These are phyloP conservation scores for Dicyrtomina minuta DNA, from an alignment of 2,888 invertebrate species.

Conservation along the genomic window DNA sequence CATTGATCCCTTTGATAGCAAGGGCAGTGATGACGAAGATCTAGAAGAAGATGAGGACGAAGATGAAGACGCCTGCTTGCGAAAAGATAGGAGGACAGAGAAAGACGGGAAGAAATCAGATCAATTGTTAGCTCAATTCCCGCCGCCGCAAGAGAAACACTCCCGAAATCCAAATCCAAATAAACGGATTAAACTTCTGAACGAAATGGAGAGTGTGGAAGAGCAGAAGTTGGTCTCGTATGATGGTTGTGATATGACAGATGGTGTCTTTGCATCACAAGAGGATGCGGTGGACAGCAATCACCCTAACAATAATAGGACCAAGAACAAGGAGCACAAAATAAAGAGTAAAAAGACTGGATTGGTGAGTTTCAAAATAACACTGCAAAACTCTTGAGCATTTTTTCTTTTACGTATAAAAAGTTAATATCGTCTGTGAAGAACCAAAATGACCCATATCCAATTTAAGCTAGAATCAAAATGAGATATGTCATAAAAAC, in stretches of 20 bases:
- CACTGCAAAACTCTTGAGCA: background rate
- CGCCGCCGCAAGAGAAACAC: too few relatives aligned
- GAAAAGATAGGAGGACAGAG: constrained; percentile 48
- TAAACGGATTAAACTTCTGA: constrained; percentile 40
- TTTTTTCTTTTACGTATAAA: background rate
- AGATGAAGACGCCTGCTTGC: constrained; percentile 46
- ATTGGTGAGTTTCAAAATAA: constrained; percentile 18
- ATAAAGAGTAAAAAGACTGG: constrained; percentile 28
- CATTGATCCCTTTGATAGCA: too few relatives aligned
- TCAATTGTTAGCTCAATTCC: too few relatives aligned
- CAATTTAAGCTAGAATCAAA: too few relatives aligned
- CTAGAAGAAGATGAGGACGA: constrained; percentile 32
- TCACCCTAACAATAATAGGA: too few relatives aligned
- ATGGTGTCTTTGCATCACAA: background rate
- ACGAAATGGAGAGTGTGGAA: constrained; percentile 44
- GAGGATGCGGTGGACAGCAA: too few relatives aligned
- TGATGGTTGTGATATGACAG: background rate
- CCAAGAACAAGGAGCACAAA: too few relatives aligned
- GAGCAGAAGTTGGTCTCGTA: constrained; percentile 29
- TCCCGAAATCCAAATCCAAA: background rate
- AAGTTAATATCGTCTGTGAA: too few relatives aligned
- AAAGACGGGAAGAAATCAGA: background rate
- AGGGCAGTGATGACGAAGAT: too few relatives aligned
- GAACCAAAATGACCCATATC: too few relatives aligned
- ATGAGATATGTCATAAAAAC: too few relatives aligned